Evolutionary conservation across 2,113 vertebrate genomes (phyloP).

Genomic region (Clarias batrachus): DNA sequence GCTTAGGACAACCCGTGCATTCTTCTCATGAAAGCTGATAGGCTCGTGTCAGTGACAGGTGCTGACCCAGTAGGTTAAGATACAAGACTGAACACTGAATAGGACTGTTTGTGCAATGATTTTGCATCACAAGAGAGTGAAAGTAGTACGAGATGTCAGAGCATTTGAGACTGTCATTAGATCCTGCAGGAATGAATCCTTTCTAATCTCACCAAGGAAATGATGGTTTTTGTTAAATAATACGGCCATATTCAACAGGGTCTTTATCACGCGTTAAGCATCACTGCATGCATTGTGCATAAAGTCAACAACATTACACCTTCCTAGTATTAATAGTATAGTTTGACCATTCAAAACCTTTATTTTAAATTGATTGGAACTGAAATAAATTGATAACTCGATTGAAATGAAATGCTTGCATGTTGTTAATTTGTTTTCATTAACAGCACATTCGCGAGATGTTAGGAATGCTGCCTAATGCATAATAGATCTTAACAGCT

Average conservation of each 20-base stretch:
- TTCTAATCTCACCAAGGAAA: neutral
- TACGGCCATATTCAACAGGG: neutral
- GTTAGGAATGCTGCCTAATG: neutral
- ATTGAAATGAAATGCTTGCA: neutral
- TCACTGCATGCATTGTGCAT: neutral
- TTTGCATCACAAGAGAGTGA: neutral
- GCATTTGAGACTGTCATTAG: neutral
- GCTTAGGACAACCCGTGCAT: conserved; percentile 36
- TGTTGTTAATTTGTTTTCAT: neutral
- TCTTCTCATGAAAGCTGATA: conserved; percentile 43
- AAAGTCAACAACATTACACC: neutral
- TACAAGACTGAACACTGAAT: neutral
- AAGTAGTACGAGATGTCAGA: neutral
- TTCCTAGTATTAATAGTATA: neutral
- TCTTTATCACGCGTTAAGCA: neutral
- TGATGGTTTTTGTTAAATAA: neutral
- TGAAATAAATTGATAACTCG: no score
- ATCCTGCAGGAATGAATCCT: neutral
- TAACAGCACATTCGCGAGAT: neutral
- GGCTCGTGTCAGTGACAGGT: conserved; percentile 39
- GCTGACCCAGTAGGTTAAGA: conserved; percentile 37
- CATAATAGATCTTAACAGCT: neutral
- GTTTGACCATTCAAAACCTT: neutral
- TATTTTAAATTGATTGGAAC: no score
- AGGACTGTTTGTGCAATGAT: neutral